Base-by-base conservation (phyloP, 2,797 vertebrate species). In the Florisuga fusca region DNA sequence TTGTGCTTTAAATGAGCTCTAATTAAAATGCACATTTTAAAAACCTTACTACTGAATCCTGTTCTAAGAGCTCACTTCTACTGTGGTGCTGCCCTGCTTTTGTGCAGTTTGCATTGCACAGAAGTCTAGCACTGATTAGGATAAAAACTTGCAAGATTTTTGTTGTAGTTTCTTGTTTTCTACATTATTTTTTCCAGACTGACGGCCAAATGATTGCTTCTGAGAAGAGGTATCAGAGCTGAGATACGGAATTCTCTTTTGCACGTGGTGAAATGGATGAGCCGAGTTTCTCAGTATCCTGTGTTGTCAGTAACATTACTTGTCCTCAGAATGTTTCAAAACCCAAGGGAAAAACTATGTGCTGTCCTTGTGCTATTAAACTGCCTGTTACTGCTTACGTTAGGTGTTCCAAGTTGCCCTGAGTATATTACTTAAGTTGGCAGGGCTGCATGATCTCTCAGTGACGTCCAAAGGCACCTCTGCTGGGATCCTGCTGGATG, bases 1-100 rank as follows among this genome's bases (percentile, higher is more conserved):
- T 83, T 95, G 88, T 92, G 93, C 89, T 96, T 96, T 96, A 90
- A 96, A 97, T 93, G 93, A 94, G 95, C 75, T 95, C 94, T 97
- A 96, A 97, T 97, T 97, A 97, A 97, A 97, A 97, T 95, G 91
- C 90, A 95, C 92, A 93, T 96, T 97, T 97, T 57, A 96, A 97
- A 93, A 93, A 12, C 79, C 88, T 85, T 77, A 23, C 69, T 93
- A 84, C 87, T 71, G 92, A 58, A 71, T 84, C 89, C 86, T 51
- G 6, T 51, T 63, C 91, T 77, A 86, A 87, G 23, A 68, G 41
- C 67, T 81, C 0, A 2, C 46, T 67, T 88, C 68, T 62, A 10
- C 83, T 63, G 88, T 1, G 2, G 74, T 3, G 5, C 43, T 91
- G 77, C 71, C 89, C 84, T 77, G 91, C 91, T 94, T 96, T 94